These are phyloP conservation scores for Trichomalopsis sarcophagae DNA, from an alignment of 1,140 invertebrate species.

Conservation along the genomic window DNA sequence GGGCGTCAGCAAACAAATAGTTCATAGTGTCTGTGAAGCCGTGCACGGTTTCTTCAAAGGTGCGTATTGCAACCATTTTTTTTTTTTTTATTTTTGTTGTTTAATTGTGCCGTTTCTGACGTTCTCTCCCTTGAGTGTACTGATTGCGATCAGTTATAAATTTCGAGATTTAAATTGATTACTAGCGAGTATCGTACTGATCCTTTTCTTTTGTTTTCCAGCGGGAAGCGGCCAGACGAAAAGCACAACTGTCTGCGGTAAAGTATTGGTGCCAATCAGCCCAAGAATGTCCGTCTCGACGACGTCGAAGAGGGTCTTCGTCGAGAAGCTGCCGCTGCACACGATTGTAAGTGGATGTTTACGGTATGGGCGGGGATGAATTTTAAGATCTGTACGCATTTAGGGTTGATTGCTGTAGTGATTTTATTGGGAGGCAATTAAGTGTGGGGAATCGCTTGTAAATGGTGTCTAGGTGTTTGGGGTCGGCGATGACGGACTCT, in stretches of 20 bases:
- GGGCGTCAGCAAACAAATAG: slow-evolving; percentile 62
- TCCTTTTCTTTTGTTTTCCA: slow-evolving; percentile 20
- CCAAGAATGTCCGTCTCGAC: slow-evolving; percentile 11
- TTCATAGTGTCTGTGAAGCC: slow-evolving; percentile 56
- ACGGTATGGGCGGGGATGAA: not conserved
- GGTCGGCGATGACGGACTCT: too few relatives aligned
- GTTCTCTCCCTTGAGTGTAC: too few relatives aligned
- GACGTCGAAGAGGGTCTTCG: not conserved
- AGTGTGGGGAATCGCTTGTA: too few relatives aligned
- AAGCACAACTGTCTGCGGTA: slow-evolving; percentile 55
- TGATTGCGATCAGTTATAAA: too few relatives aligned
- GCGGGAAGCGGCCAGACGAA: slow-evolving; percentile 55
- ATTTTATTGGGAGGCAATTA: too few relatives aligned
- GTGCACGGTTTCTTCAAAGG: slow-evolving; percentile 58
- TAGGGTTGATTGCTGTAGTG: too few relatives aligned
- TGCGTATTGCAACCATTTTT: slow-evolving; percentile 46
- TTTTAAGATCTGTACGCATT: not conserved
- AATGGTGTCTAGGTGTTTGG: too few relatives aligned
- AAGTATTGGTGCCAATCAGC: not conserved
- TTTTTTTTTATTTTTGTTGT: slow-evolving; percentile 14
- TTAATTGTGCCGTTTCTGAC: not conserved
- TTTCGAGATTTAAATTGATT: not conserved
- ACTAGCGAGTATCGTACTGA: not conserved
- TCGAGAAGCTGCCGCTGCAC: slow-evolving; percentile 37
- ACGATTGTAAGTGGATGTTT: slow-evolving; percentile 34